These are phyloP conservation scores for Premnoplex brunnescens DNA, from an alignment of 2,797 vertebrate species.

Conservation along the genomic window DNA sequence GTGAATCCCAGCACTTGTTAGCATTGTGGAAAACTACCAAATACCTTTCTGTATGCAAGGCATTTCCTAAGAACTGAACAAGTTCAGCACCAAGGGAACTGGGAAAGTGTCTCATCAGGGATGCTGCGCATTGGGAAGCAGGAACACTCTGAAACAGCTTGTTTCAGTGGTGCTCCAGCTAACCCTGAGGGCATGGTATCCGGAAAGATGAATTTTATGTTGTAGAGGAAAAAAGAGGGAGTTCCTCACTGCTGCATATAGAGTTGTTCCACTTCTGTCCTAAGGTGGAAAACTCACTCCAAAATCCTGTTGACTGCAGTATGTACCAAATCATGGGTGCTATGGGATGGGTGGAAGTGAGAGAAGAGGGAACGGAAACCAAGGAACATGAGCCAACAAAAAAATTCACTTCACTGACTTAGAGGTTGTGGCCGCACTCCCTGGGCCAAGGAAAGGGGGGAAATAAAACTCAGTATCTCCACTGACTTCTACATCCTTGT, in stretches of 20 bases:
- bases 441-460: background rate
- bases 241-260: background rate
- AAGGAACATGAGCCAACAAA: background rate
- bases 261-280: background rate
- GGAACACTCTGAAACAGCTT: background rate
- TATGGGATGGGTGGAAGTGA: background rate
- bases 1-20: background rate
- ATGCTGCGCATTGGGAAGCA: background rate
- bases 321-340: background rate
- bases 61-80: background rate
- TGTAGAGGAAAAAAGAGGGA: background rate
- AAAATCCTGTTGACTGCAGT: background rate
- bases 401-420: background rate
- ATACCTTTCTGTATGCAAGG: background rate
- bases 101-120: background rate
- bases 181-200: accelerated
- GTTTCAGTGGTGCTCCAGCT: background rate
- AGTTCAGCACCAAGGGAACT: background rate
- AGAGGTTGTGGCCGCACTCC: background rate
- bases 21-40: background rate
- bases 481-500: background rate
- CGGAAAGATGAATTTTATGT: background rate
- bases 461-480: background rate
- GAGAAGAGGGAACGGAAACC: background rate
- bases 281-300: background rate